Evolutionary conservation across 2,113 vertebrate genomes (phyloP), one percentile per base, ranked within the genome.

Genomic region (Rynchops niger): DNA sequence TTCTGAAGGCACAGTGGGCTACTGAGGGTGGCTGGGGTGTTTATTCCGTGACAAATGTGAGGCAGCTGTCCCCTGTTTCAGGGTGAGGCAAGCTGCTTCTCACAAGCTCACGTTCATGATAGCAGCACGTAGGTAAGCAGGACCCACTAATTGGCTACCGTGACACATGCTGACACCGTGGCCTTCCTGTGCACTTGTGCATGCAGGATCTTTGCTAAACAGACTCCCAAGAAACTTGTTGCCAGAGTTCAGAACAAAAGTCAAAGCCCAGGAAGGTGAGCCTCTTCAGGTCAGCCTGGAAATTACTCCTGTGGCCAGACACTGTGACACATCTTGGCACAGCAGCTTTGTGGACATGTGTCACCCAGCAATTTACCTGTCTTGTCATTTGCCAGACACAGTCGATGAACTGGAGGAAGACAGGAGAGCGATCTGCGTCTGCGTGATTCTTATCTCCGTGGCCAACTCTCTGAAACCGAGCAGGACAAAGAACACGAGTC

Each of bases 321-420:
- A 29, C 42, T 17, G 66, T 25, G 58, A 49, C 59, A 52, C 2
- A 0, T 55, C 55, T 71, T 1, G 2, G 53, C 23, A 49, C 56
- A 16, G 43, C 10, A 70, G 83, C 66, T 83, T 40, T 88, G 55
- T 12, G 34, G 42, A 72, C 17, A 42, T 0, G 1, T 52, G 77
- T 67, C 47, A 45, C 50, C 50, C 55, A 91, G 66, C 47, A 65
- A 66, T 32, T 93, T 97, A 99, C 99, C 99, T 99, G 99, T 96
- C 98, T 98, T n/a, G 99, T 99, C 98, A 99, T 98, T 76, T 99
- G 99, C 99, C 99, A 99, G 77, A 99, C 99, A 43, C 99, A 99
- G 97, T 99, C 99, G 21, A 99, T 98, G 91, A 99, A 99, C 97
- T 99, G 99, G 93, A 99, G 98, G 67, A 99, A 99, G 92, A 99